Evolutionary conservation across 2,888 invertebrate species (phyloP), one percentile per base, ranked within the genome.

Genomic region (Thyatira batis): DNA sequence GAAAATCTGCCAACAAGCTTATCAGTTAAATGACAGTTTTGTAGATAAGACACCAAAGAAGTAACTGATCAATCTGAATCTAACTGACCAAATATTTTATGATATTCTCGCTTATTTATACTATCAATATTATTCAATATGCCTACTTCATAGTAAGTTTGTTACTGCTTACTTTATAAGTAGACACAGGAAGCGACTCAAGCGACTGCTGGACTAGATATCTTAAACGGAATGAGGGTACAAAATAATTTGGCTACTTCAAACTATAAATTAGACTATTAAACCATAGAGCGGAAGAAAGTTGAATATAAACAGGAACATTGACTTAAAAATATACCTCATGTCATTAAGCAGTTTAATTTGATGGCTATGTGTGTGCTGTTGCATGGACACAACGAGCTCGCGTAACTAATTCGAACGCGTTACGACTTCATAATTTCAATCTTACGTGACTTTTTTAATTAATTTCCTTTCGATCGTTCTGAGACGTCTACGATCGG

Each of bases 401-500:
- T 69, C 73, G 73, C 76, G 77, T 72, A 73, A 80, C 76, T 62
- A 75, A 73, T 73, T 58, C 63, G 59, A 73, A 84, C 83, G 79
- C 73, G 76, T 61, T 63, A 58, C 60, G 85, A 84, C 82, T 86
- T 58, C 64, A 69, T 78, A 78, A 84, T 80, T 80, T 27, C 59
- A 53, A 65, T 50, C 73, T 84, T 84, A 84, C 84, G 86, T 86
- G 84, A 83, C 76, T 76, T 63, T 66, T 73, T 82, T 85, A 76
- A 80, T 77, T 77, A 79, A 77, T 70, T 75, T 71, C 65, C 78
- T 78, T 81, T 78, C 73, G 65, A 76, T 78, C 49, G 55, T 44
- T 65, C 52, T 45, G 53, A 64, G 53, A 51, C 52, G 60, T 46
- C 50, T 52, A 48, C 49, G 57, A 52, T 58, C 58, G 52, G 55